Evolutionary conservation across 1,140 invertebrate genomes (phyloP).

Genomic region (Hyphantria cunea): DNA sequence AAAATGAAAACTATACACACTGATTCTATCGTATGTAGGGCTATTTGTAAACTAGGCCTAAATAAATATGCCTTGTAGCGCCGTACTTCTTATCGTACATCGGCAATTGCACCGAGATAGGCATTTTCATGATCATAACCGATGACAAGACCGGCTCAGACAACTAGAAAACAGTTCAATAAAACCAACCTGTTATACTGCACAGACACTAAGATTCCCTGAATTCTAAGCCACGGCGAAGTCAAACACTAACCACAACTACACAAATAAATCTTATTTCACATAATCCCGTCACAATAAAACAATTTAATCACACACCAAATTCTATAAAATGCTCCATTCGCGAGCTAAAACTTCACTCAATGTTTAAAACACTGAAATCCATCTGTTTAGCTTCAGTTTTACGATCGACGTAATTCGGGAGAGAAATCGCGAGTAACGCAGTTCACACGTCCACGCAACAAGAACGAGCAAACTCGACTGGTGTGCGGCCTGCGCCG

Average conservation of each 20-base stretch:
- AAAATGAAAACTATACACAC: not conserved
- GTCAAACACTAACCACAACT: conserved; percentile 27
- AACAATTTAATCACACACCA: conserved; percentile 33
- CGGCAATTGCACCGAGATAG: not conserved
- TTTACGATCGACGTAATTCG: conserved; percentile 36
- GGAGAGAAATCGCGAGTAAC: conserved; percentile 3
- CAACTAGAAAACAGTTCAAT: conserved; percentile 14
- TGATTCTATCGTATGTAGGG: no score
- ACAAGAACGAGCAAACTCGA: conserved; percentile 39
- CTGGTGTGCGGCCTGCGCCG: conserved; percentile 42
- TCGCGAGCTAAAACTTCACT: conserved; percentile 23
- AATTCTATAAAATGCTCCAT: conserved; percentile 30
- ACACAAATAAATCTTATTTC: conserved; percentile 36
- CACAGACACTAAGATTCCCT: no score
- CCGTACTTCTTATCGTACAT: not conserved
- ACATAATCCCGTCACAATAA: conserved; percentile 35
- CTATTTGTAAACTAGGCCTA: no score
- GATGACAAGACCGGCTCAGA: not conserved
- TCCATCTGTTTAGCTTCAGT: conserved; percentile 43
- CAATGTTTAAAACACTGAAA: conserved; percentile 41
- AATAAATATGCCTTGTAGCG: not conserved
- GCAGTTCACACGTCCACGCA: conserved; percentile 13
- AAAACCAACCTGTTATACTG: conserved; percentile 19
- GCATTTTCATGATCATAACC: not conserved
- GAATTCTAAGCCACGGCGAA: conserved; percentile 11